Evolutionary conservation across 2,888 invertebrate genomes (phyloP).

Genomic region (Gisinianus flammeolus): DNA sequence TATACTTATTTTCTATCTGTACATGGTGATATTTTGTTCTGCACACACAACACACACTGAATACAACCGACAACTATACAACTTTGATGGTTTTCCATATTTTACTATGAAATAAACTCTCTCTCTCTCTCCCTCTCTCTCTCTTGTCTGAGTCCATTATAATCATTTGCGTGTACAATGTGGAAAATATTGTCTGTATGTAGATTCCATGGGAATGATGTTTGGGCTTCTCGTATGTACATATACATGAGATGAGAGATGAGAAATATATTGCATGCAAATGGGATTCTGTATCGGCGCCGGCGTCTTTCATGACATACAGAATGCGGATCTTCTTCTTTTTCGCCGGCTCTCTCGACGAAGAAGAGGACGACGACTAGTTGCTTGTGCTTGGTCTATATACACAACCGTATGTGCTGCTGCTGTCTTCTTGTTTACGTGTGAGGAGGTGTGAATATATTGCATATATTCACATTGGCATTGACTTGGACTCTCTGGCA

Average conservation of each 20-base stretch:
- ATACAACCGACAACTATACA: too few relatives aligned
- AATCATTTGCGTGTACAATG: neutral
- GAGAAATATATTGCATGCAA: constrained; percentile 43
- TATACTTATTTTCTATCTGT: too few relatives aligned
- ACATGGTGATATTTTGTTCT: too few relatives aligned
- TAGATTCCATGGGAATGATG: too few relatives aligned
- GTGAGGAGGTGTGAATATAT: neutral
- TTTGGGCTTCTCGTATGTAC: neutral
- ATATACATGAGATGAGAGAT: neutral
- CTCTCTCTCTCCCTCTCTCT: neutral
- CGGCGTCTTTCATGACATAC: constrained; percentile 43
- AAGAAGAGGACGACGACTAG: neutral
- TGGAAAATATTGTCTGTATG: neutral
- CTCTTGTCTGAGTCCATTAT: neutral
- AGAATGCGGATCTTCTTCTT: constrained; percentile 49
- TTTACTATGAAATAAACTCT: constrained; percentile 26
- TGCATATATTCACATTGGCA: too few relatives aligned
- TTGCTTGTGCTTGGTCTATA: neutral
- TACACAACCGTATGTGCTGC: neutral
- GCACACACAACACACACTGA: too few relatives aligned
- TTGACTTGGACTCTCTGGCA: too few relatives aligned
- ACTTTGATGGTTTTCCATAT: too few relatives aligned
- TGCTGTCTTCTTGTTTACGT: neutral
- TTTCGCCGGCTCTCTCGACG: constrained; percentile 7
- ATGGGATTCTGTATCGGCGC: constrained; percentile 46